Percentiles rank a stretch among this genome's conserved stretches.
These are phyloP conservation scores for Hymenopus coronatus DNA, from an alignment of 2,888 invertebrate genomes.

Conservation along the genomic window DNA sequence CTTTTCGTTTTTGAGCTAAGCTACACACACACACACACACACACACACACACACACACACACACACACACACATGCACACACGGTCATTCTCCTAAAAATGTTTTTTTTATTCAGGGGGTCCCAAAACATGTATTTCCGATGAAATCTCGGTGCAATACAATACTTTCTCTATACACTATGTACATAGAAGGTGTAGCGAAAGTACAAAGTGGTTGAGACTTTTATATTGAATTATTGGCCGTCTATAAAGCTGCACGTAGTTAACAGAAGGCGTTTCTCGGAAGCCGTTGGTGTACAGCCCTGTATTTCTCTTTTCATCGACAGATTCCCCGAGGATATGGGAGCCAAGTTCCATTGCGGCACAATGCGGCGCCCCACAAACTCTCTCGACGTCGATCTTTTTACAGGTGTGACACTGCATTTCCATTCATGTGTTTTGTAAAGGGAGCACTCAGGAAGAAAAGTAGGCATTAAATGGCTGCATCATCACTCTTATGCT, in stretches of 20 bases:
- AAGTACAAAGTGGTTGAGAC: too few relatives aligned
- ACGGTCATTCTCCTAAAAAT: too few relatives aligned
- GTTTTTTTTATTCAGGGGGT: too few relatives aligned
- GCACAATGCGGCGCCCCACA: not conserved
- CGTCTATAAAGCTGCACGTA: not conserved
- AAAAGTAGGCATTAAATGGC: constrained; percentile 5
- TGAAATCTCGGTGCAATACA: too few relatives aligned
- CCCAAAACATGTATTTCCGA: too few relatives aligned
- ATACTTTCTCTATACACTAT: too few relatives aligned
- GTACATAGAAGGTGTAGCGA: too few relatives aligned
- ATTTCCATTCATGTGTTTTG: constrained; percentile 7
- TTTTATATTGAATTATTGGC: not conserved
- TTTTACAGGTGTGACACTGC: not conserved
- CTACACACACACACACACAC: too few relatives aligned
- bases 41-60: too few relatives aligned
- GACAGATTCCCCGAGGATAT: not conserved
- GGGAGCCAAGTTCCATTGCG: too few relatives aligned
- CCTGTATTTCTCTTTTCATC: not conserved
- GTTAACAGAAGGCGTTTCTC: not conserved
- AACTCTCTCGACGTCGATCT: not conserved
- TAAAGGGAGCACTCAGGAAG: not conserved
- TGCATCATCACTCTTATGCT: not conserved
- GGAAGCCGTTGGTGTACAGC: not conserved
- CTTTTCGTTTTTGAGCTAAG: too few relatives aligned
- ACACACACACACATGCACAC: too few relatives aligned